A percentile compares a stretch with the other conserved stretches of the same genome.
Conservation (phyloP, 2,113 vertebrate species). For the Cryptomyrus ogoouensis region DNA sequence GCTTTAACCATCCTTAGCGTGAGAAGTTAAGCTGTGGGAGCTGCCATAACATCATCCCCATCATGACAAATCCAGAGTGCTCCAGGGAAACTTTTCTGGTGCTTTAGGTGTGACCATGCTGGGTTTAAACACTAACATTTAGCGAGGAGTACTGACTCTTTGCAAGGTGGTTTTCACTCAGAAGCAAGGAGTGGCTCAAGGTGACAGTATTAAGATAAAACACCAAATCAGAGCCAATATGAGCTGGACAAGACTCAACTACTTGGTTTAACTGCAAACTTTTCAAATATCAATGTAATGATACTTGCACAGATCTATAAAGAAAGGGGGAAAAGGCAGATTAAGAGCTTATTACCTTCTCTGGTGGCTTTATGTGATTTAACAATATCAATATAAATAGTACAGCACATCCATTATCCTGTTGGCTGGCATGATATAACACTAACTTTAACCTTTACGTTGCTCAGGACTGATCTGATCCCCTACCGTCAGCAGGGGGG, state of each 20-base stretch:
- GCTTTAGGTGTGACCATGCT: background rate
- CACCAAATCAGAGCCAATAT: background rate
- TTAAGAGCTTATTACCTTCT: background rate
- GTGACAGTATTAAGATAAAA: background rate
- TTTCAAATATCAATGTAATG: background rate
- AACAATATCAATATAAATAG: background rate
- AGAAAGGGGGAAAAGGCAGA: background rate
- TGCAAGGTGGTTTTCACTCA: background rate
- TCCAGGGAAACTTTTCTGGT: background rate
- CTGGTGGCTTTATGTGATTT: background rate
- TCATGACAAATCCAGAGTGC: background rate
- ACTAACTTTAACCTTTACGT: background rate
- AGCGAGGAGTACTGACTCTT: background rate
- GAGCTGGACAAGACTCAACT: background rate
- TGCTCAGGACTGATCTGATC: background rate
- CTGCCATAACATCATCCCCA: background rate
- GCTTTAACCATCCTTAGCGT: background rate
- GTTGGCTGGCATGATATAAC: background rate
- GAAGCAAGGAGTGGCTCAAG: background rate
- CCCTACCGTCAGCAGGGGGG: background rate
- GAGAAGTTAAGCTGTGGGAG: background rate
- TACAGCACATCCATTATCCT: background rate
- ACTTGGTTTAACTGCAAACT: background rate
- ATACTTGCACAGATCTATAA: background rate
- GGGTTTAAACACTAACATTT: background rate